Conservation (phyloP, 2,888 invertebrate genomes). For the Diabrotica balteata region DNA sequence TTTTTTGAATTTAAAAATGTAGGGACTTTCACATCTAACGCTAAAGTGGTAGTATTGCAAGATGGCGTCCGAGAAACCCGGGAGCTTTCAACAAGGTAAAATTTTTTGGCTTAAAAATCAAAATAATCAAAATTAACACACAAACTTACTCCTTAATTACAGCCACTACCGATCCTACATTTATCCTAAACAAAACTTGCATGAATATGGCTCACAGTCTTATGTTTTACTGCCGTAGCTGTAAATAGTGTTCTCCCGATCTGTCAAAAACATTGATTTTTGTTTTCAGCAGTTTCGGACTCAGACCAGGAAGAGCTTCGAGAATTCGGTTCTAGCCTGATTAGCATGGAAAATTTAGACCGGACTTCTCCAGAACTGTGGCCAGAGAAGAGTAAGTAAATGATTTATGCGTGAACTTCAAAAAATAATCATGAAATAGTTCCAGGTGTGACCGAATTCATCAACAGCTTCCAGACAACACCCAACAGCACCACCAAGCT, state of each 20-base stretch:
- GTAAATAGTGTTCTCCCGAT: constrained; percentile 17
- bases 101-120: constrained; percentile 41
- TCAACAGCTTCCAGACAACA: constrained; percentile 67
- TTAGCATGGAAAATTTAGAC: constrained; percentile 90
- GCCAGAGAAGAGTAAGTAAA: constrained; percentile 87
- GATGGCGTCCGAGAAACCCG: constrained; percentile 75
- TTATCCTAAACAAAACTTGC: neutral
- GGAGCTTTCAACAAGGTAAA: constrained; percentile 69
- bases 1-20: constrained; percentile 32
- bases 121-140: constrained; percentile 8
- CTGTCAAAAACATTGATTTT: constrained; percentile 42
- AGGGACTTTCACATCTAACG: constrained; percentile 32
- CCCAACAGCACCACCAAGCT: constrained; percentile 66
- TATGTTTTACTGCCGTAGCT: neutral
- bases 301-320: constrained; percentile 47
- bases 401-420: constrained; percentile 1
- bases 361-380: constrained; percentile 95
- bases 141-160: constrained; percentile 3
- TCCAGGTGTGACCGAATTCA: constrained; percentile 89
- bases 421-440: constrained; percentile 63
- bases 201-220: too few species aligned
- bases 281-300: constrained; percentile 39
- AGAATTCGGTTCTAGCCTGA: constrained; percentile 73
- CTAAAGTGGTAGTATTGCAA: constrained; percentile 55
- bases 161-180: neutral